Percentiles rank a stretch among this genome's conserved stretches.
phyloP scores from a whole-genome alignment of 2,797 vertebrate genomes.

The Lepilemur septentrionalis region DNA sequence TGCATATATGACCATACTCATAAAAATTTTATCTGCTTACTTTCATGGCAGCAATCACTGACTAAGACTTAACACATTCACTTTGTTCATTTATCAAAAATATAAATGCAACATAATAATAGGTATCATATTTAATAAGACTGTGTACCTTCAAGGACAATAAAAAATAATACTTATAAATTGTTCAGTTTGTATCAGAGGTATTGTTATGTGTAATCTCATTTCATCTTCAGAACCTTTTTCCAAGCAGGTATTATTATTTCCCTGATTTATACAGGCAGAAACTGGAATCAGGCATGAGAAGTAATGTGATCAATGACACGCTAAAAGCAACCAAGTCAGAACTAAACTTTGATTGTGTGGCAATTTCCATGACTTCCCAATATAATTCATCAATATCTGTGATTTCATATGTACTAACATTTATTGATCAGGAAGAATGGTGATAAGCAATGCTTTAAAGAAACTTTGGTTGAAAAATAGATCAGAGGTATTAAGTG shows the following conservation, averaged over 20 bases:
- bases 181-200: not conserved
- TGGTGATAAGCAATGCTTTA: not conserved
- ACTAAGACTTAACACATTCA: not conserved
- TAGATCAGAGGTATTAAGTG: not conserved
- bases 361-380: not conserved
- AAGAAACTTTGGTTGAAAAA: not conserved
- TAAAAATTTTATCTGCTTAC: not conserved
- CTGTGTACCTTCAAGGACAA: not conserved
- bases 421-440: not conserved
- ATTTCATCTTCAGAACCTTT: not conserved
- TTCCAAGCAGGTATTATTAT: not conserved
- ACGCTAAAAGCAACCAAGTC: not conserved
- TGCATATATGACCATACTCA: not conserved
- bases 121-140: not conserved
- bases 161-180: not conserved
- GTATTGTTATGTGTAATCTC: not conserved
- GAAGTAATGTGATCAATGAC: not conserved
- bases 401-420: not conserved
- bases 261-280: not conserved
- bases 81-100: not conserved
- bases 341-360: not conserved
- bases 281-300: not conserved
- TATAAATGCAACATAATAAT: not conserved
- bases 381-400: not conserved
- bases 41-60: not conserved